Conservation (phyloP, 1,140 invertebrate genomes). For the Halictus rubicundus region DNA sequence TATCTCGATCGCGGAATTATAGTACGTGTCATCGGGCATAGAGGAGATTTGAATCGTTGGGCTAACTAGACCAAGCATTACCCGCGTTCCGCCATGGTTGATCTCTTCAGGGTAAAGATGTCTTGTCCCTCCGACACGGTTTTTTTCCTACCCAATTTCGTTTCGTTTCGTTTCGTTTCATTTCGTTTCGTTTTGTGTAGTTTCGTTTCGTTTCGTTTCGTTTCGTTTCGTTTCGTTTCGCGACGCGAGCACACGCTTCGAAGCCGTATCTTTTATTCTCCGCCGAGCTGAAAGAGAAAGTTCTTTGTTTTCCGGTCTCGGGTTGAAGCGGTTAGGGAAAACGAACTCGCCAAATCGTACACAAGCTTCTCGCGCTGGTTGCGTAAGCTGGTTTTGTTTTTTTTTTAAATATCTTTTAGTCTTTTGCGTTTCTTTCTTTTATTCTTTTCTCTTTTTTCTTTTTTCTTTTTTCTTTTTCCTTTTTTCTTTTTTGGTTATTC, state of each 20-base stretch:
- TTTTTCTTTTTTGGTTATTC: too few relatives aligned
- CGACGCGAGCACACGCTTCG: too few relatives aligned
- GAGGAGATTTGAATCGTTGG: conserved; percentile 42
- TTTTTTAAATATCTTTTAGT: too few relatives aligned
- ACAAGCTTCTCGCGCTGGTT: conserved; percentile 1
- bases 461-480: too few relatives aligned
- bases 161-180: too few relatives aligned
- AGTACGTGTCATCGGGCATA: conserved; percentile 10
- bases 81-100: conserved; percentile 61
- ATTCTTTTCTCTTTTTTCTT: too few relatives aligned
- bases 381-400: conserved; percentile 13
- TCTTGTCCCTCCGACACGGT: background rate
- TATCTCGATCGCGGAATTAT: too few relatives aligned
- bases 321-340: background rate
- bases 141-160: background rate
- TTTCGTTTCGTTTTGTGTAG: too few relatives aligned
- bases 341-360: background rate
- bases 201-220: too few relatives aligned
- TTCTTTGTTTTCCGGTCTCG: background rate
- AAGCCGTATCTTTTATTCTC: background rate
- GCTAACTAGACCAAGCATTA: conserved; percentile 67
- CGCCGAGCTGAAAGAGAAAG: background rate
- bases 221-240: too few relatives aligned
- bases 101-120: conserved; percentile 50
- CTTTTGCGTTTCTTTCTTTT: too few relatives aligned